Percentiles rank a stretch among this genome's conserved stretches.
Evolutionary conservation across 2,113 vertebrate species (phyloP).

Genomic region (Tonatia bakeri): DNA sequence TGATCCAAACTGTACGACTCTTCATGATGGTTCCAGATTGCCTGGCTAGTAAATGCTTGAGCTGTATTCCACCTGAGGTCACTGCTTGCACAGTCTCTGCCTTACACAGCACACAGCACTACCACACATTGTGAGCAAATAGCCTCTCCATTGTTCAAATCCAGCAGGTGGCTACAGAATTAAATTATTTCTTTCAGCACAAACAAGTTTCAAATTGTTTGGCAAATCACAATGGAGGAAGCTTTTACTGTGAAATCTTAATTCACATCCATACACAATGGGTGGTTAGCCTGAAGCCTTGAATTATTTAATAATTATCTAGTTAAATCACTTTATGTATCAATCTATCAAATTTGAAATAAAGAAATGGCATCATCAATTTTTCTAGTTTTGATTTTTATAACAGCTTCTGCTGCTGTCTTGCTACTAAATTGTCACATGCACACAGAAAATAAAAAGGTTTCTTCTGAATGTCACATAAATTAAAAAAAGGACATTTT

Average conservation of each 20-base stretch:
- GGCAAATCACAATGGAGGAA: conserved; percentile 25
- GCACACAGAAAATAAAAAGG: not conserved
- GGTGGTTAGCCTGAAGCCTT: conserved; percentile 10
- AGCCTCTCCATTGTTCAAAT: conserved; percentile 5
- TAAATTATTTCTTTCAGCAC: conserved; percentile 41
- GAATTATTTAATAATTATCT: conserved; percentile 45
- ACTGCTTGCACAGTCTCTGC: not conserved
- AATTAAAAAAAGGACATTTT: not conserved
- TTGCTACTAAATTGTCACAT: conserved; percentile 15
- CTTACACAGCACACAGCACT: not conserved
- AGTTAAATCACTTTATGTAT: conserved; percentile 39
- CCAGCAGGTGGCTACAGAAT: conserved; percentile 25
- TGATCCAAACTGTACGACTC: not conserved
- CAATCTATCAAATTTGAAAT: conserved; percentile 5
- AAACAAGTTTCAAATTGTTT: conserved; percentile 33
- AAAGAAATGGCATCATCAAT: not conserved
- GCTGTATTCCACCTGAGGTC: not conserved
- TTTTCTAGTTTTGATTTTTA: conserved; percentile 32
- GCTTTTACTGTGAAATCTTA: conserved; percentile 40
- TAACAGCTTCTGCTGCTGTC: not conserved
- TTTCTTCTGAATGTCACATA: conserved; percentile 13
- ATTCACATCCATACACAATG: conserved; percentile 12
- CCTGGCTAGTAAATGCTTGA: not conserved
- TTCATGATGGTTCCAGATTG: not conserved
- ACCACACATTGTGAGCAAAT: not conserved